These are phyloP conservation scores for Dryococelus australis DNA, from an alignment of 2,888 invertebrate species.

Conservation along the genomic window DNA sequence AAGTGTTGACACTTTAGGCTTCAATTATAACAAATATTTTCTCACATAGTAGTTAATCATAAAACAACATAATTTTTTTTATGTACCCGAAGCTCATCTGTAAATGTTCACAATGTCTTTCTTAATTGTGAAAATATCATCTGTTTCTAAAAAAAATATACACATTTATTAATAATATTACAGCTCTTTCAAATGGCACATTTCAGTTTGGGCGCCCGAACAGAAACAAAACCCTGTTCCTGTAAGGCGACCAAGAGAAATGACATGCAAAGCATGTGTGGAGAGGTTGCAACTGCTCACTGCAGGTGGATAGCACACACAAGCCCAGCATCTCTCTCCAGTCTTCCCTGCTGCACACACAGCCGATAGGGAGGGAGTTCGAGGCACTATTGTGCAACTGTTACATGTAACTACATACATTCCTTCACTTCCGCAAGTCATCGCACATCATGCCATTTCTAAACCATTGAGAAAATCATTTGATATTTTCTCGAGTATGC, in stretches of 20 bases:
- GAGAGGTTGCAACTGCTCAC: too few species aligned
- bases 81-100: constrained; percentile 7
- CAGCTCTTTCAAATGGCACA: not conserved
- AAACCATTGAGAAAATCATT: too few species aligned
- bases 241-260: too few species aligned
- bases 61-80: not conserved
- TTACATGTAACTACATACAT: too few species aligned
- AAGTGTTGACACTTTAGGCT: constrained; percentile 2
- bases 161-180: not conserved
- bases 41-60: not conserved
- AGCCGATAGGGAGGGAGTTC: not conserved
- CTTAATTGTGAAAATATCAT: not conserved
- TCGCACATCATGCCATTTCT: too few species aligned
- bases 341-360: too few species aligned
- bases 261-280: too few species aligned
- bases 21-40: not conserved
- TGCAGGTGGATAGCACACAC: too few species aligned
- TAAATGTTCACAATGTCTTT: not conserved
- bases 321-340: too few species aligned
- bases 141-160: constrained; percentile 16
- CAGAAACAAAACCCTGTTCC: not conserved
- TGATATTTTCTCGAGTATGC: too few species aligned
- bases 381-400: not conserved
- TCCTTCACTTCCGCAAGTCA: too few species aligned
- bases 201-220: not conserved